Percentiles rank a stretch among this genome's conserved stretches.
Conservation (phyloP, 1,140 invertebrate species). For the Chelonus insularis region DNA sequence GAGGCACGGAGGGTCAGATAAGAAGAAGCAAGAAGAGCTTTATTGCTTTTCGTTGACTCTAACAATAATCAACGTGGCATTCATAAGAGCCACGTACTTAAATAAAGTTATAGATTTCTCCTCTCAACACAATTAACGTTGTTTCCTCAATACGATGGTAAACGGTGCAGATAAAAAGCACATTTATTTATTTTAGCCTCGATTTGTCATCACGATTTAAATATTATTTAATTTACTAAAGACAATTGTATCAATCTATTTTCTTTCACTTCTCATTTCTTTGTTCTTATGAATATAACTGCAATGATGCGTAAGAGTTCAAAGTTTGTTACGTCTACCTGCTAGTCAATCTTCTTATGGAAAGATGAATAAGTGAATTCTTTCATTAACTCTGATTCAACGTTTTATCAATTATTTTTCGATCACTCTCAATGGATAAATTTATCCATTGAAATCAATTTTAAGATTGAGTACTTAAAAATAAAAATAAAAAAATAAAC, state of each 20-base stretch:
- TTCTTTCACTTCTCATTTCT: not conserved
- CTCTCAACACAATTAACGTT: constrained; percentile 4
- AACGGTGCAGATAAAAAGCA: not conserved
- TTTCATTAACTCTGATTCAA: too few species aligned
- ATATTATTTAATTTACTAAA: not conserved
- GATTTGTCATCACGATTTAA: constrained; percentile 1
- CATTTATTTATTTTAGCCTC: constrained; percentile 3
- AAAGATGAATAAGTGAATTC: too few species aligned
- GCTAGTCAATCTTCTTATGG: not conserved
- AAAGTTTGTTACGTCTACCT: constrained; percentile 8
- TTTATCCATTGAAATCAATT: too few species aligned
- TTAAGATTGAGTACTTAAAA: not conserved
- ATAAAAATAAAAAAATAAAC: not conserved
- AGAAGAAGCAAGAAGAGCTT: constrained; percentile 11
- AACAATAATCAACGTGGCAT: constrained; percentile 14
- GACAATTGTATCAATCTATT: not conserved
- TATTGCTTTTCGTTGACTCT: constrained; percentile 19
- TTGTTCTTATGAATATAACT: not conserved
- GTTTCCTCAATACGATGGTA: not conserved
- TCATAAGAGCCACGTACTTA: not conserved
- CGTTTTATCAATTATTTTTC: too few species aligned
- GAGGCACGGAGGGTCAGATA: constrained; percentile 22
- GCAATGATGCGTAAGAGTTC: constrained; percentile 1
- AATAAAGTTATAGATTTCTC: not conserved
- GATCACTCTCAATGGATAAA: too few species aligned